Base-by-base conservation (phyloP, 2,888 invertebrate species). In the Trachelus tabidus region DNA sequence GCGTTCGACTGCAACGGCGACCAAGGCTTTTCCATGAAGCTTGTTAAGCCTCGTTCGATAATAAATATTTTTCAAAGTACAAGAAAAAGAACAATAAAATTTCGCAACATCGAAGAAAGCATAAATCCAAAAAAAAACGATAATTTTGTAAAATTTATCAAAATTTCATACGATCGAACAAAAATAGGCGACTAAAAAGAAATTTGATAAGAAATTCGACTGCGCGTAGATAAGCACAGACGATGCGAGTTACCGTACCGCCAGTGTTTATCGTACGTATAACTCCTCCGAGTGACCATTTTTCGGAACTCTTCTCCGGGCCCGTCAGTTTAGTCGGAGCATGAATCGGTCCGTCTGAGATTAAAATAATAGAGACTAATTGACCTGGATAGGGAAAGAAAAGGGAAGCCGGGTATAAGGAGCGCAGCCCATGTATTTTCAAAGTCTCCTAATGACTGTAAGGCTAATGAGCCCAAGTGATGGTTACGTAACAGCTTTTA, bases 401-500 rank as follows among this genome's bases (percentile, higher is more conserved):
- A 71, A 34, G 71, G 71, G 71, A 71, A 71, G 71, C 71, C 71
- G 33, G 31, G 71, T 31, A 71, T 71, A 31, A 56, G 56, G 56
- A 56, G 2, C 9, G 56, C 23, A 0, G 23, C 31, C 71, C 33
- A 12, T 71, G 71, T 71, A 34, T 71, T 34, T 71, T 71, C 71
- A 34, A 34, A 71, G 71, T 34, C 71, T 31, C 31, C 71, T 71
- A 71, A 71, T 71, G 71, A 71, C 71, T 71, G 71, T 34, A 71
- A 71, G 71, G 71, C 71, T 71, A 71, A 71, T 71, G 71, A 71
- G 71, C 71, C 73, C 35, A 31, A 33, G 68, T n/a, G 73, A 12
- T 69, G 71, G 12, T 73, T 71, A 81, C 73, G 78, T 75, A 83
- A 81, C 83, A 69, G 76, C 77, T 77, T 83, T 83, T 83, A 83